Conservation (phyloP, 2,113 vertebrate species). For the Macrotis lagotis region DNA sequence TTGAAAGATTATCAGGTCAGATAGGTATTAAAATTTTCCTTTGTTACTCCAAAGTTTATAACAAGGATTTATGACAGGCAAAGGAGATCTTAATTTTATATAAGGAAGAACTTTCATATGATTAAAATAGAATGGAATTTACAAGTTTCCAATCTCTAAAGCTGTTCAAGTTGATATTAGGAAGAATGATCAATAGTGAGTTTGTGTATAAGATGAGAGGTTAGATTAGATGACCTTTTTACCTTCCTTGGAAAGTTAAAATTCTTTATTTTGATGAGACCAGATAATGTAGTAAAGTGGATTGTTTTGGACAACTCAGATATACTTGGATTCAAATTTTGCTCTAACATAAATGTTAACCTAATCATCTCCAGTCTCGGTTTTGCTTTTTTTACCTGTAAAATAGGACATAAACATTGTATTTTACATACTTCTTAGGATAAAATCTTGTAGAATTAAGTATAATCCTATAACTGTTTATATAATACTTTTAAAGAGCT, state of each 20-base stretch:
- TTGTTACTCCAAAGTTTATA: neutral
- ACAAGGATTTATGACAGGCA: neutral
- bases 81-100: neutral
- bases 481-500: neutral
- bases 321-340: neutral
- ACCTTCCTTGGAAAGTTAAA: constrained; percentile 27
- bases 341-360: neutral
- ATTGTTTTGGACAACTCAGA: neutral
- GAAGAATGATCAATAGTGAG: neutral
- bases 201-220: neutral
- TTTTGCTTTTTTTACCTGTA: neutral
- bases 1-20: neutral
- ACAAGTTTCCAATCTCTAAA: neutral
- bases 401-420: neutral
- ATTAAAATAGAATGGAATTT: neutral
- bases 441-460: neutral
- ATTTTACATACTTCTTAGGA: neutral
- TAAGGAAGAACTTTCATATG: neutral
- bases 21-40: neutral
- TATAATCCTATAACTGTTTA: neutral
- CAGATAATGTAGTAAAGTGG: neutral
- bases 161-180: neutral
- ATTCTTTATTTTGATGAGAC: constrained; percentile 24
- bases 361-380: neutral
- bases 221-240: neutral